phyloP scores from a whole-genome alignment of 2,113 vertebrate species.

The Tetrax tetrax region DNA sequence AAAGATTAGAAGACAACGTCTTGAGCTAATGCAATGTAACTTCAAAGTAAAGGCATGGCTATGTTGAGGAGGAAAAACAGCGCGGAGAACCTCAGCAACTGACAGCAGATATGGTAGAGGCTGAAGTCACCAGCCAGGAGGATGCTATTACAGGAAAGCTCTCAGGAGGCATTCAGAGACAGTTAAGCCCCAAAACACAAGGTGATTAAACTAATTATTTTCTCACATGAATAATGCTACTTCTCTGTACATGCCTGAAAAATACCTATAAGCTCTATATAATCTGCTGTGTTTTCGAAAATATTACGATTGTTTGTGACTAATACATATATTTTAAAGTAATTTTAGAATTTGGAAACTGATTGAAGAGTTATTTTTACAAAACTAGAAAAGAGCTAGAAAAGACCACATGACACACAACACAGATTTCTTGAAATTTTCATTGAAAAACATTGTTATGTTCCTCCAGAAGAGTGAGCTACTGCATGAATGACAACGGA shows the following conservation, averaged over 20 bases:
- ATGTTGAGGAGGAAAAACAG: not conserved
- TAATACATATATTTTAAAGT: not conserved
- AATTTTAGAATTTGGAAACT: not conserved
- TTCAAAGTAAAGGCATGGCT: not conserved
- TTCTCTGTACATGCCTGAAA: not conserved
- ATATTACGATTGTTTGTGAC: not conserved
- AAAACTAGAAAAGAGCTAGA: not conserved
- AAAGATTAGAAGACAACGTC: not conserved
- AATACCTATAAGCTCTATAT: not conserved
- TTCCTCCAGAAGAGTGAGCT: not conserved
- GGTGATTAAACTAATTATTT: not conserved
- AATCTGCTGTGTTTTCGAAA: not conserved
- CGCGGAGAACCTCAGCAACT: rapidly evolving
- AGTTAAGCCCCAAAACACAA: not conserved
- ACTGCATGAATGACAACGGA: not conserved
- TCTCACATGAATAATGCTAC: not conserved
- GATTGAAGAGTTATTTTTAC: not conserved
- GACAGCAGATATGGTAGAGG: not conserved
- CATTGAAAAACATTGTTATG: not conserved
- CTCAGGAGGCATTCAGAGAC: not conserved
- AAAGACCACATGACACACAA: not conserved
- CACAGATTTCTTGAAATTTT: not conserved
- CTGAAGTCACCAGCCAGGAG: rapidly evolving
- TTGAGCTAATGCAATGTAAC: not conserved
- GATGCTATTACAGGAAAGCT: not conserved